Percentiles rank a stretch among this genome's conserved stretches.
Evolutionary conservation across 2,797 vertebrate species (phyloP).

Genomic region (Myiotriccus ornatus): DNA sequence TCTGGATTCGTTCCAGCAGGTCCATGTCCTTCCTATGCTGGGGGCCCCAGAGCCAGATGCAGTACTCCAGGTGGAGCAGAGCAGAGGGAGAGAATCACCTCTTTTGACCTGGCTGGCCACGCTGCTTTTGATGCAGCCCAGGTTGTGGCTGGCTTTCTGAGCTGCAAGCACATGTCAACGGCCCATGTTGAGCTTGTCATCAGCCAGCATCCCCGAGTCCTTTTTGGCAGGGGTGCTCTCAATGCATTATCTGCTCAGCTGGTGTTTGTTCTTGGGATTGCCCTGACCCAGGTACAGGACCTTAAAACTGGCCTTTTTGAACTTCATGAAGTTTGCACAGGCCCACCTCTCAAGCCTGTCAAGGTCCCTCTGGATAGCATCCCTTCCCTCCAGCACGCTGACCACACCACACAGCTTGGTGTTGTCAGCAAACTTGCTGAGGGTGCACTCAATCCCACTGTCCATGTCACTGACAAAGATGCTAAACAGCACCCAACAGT

Average conservation of each 20-base stretch:
- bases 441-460: not conserved
- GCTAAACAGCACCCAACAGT: not conserved
- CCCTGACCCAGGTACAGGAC: fast-evolving
- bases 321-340: fast-evolving
- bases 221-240: not conserved
- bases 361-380: not conserved
- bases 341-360: not conserved
- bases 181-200: not conserved
- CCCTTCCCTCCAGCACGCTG: not conserved
- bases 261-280: not conserved
- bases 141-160: not conserved
- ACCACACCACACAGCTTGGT: not conserved
- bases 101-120: not conserved
- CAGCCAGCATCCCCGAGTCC: not conserved
- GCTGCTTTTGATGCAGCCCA: not conserved
- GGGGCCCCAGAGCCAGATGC: not conserved
- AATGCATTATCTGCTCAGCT: not conserved
- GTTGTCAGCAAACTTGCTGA: not conserved
- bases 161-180: fast-evolving
- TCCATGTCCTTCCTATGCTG: not conserved
- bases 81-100: not conserved
- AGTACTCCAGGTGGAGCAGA: not conserved
- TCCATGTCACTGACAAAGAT: not conserved
- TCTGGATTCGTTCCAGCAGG: not conserved
- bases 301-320: not conserved